A percentile compares a stretch with the other conserved stretches of the same genome.
Conservation (phyloP, 2,797 vertebrate species). For the Pteronotus mesoamericanus region DNA sequence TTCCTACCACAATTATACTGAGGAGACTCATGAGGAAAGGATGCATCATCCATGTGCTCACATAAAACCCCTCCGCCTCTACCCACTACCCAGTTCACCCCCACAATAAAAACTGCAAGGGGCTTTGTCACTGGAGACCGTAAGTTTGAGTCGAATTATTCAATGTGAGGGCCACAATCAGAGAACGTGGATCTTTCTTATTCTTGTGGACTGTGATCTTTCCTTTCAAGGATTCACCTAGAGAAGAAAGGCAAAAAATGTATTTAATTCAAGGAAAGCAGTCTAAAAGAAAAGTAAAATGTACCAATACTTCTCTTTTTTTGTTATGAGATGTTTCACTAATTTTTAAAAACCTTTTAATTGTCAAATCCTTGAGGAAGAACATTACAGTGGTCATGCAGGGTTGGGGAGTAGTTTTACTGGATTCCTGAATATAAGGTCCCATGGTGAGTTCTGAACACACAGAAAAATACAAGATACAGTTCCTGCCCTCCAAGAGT, state of each 20-base stretch:
- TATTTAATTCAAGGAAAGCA: neutral
- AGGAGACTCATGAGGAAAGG: neutral
- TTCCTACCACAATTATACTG: neutral
- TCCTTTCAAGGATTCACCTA: constrained; percentile 90
- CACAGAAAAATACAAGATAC: neutral
- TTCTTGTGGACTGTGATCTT: constrained; percentile 90
- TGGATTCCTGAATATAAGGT: neutral
- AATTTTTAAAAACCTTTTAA: neutral
- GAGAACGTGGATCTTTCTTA: constrained; percentile 93
- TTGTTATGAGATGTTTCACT: neutral
- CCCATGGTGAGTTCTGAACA: neutral
- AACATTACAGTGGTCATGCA: neutral
- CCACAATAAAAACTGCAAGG: neutral
- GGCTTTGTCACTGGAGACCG: constrained; percentile 85
- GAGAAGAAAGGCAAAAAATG: constrained; percentile 58
- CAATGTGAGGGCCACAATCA: constrained; percentile 88
- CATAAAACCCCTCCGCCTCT: neutral
- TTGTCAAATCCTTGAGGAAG: neutral
- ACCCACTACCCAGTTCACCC: neutral
- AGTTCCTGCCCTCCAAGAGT: neutral
- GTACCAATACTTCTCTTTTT: neutral
- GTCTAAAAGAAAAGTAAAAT: neutral
- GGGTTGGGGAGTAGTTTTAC: neutral
- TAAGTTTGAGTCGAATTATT: constrained; percentile 87
- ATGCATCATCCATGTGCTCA: neutral